Conservation (phyloP, 2,888 invertebrate species). For the Platerodrilus igneus region DNA sequence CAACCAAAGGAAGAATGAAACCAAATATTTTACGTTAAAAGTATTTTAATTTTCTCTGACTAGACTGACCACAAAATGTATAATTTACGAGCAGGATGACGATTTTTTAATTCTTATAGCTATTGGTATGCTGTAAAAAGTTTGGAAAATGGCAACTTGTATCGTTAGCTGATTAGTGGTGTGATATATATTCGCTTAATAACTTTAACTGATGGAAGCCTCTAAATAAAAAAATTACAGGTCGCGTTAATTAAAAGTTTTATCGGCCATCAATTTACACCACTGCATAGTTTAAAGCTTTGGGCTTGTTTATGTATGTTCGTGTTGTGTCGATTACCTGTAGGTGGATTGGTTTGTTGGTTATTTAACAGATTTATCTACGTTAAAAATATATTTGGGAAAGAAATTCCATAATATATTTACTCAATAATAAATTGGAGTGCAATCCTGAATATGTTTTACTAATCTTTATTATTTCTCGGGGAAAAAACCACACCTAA, state of each 20-base stretch:
- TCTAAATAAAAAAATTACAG: conserved; percentile 9
- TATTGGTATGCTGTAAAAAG: too few relatives aligned
- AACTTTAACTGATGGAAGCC: conserved; percentile 10
- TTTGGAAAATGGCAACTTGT: too few relatives aligned
- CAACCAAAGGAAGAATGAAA: conserved; percentile 34
- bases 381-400: too few relatives aligned
- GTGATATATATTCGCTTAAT: conserved; percentile 11
- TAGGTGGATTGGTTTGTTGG: conserved; percentile 19
- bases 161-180: too few relatives aligned
- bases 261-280: conserved; percentile 18
- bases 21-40: conserved; percentile 38
- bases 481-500: too few relatives aligned
- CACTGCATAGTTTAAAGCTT: conserved; percentile 14
- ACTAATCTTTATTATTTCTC: too few relatives aligned
- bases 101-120: too few relatives aligned
- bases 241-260: conserved; percentile 15
- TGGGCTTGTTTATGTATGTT: conserved; percentile 17
- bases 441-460: too few relatives aligned
- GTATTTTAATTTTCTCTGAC: conserved; percentile 39
- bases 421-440: too few relatives aligned
- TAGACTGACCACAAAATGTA: conserved; percentile 34
- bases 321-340: conserved; percentile 15
- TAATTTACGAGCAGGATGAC: conserved; percentile 39
- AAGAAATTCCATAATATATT: too few relatives aligned
- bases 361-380: too few relatives aligned